Evolutionary conservation across 2,113 vertebrate species (phyloP).

Genomic region (Elgaria multicarinata): DNA sequence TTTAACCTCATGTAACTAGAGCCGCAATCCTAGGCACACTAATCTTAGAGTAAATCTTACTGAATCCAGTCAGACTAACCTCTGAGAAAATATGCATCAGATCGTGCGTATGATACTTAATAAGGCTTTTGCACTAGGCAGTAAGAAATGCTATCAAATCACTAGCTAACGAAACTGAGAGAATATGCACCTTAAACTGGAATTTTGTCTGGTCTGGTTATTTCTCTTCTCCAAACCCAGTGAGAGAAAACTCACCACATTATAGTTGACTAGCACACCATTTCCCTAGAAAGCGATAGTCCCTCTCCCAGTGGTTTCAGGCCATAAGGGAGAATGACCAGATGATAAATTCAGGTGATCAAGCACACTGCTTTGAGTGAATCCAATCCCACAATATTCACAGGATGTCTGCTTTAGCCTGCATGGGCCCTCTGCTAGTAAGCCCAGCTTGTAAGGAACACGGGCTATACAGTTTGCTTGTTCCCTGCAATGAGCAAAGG

Average conservation of each 20-base stretch:
- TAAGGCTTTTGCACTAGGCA: neutral
- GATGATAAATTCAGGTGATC: neutral
- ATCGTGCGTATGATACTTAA: neutral
- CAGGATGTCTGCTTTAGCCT: neutral
- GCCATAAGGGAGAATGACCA: neutral
- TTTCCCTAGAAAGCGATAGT: neutral
- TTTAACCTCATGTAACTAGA: neutral
- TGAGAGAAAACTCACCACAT: neutral
- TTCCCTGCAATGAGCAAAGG: neutral
- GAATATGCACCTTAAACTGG: neutral
- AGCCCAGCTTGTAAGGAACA: neutral
- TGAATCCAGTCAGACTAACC: neutral
- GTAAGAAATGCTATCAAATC: neutral
- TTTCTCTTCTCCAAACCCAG: neutral
- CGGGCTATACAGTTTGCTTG: neutral
- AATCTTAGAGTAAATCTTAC: neutral
- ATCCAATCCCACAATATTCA: neutral
- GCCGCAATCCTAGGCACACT: neutral
- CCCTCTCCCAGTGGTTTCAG: neutral
- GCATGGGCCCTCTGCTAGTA: neutral
- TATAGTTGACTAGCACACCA: neutral
- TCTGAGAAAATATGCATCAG: neutral
- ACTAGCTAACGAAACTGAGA: neutral
- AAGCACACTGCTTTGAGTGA: neutral
- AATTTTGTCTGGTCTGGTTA: neutral